Conservation (phyloP, 37 sponge, comb jelly and placozoan species). For the Crambe crambe region DNA sequence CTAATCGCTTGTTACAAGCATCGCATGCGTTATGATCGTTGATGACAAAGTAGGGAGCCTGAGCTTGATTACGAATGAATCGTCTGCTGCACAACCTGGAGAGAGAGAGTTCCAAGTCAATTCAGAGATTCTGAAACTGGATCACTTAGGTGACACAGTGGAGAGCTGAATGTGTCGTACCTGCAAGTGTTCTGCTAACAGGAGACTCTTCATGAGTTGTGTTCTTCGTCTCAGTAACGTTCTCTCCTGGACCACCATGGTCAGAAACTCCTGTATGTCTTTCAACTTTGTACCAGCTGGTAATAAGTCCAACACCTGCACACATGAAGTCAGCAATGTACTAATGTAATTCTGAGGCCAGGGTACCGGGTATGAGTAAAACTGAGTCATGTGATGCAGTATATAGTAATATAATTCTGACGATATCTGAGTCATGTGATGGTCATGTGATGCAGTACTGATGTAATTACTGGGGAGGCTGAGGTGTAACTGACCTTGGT, state of each 20-base stretch:
- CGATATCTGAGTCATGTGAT: background rate
- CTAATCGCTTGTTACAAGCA: slow-evolving; percentile 66
- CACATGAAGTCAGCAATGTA: background rate
- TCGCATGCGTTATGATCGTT: slow-evolving; percentile 56
- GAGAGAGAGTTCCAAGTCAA: no score
- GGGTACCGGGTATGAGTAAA: background rate
- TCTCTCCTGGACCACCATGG: slow-evolving; percentile 60
- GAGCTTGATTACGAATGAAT: slow-evolving; percentile 27
- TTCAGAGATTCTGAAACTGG: no score
- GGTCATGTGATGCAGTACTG: background rate
- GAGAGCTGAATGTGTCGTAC: slow-evolving; percentile 17
- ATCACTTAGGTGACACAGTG: no score
- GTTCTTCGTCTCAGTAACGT: slow-evolving; percentile 33
- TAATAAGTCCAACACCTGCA: slow-evolving; percentile 68
- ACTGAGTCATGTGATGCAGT: background rate
- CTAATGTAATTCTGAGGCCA: background rate
- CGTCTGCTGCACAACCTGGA: slow-evolving; percentile 54
- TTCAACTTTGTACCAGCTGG: slow-evolving; percentile 46
- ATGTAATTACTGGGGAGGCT: background rate
- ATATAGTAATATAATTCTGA: background rate
- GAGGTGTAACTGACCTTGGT: slow-evolving; percentile 49
- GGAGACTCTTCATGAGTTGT: slow-evolving; percentile 72
- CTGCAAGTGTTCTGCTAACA: slow-evolving; percentile 74
- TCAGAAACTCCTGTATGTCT: slow-evolving; percentile 61
- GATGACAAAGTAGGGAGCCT: slow-evolving; percentile 44